phyloP scores from a whole-genome alignment of 2,888 invertebrate genomes.

The Drosophila pseudotakahashii region DNA sequence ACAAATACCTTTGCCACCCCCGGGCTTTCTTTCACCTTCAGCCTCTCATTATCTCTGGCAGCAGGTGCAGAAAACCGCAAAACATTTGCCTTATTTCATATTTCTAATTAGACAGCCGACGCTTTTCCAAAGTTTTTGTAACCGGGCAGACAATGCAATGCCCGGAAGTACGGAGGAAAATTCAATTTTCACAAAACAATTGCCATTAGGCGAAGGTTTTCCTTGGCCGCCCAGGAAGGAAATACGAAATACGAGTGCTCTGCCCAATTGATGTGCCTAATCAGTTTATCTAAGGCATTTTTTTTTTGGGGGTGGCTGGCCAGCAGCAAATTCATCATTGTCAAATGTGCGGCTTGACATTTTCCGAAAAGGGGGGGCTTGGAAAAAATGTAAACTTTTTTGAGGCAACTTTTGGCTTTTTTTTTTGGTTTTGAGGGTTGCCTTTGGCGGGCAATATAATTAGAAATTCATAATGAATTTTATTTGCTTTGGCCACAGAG shows the following conservation, averaged over 20 bases:
- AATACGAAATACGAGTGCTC: conserved; percentile 38
- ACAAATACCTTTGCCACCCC: conserved; percentile 69
- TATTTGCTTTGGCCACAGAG: conserved; percentile 75
- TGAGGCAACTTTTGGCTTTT: conserved; percentile 49
- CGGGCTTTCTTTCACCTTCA: conserved; percentile 44
- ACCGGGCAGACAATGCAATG: conserved; percentile 48
- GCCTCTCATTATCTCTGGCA: conserved; percentile 72
- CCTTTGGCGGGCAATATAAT: conserved; percentile 63
- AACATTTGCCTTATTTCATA: conserved; percentile 67
- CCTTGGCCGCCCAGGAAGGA: conserved; percentile 14
- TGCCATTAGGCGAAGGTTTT: conserved; percentile 56
- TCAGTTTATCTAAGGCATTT: conserved; percentile 72
- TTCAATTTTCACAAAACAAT: conserved; percentile 77
- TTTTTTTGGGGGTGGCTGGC: conserved; percentile 53
- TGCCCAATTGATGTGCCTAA: conserved; percentile 78
- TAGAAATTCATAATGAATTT: conserved; percentile 82
- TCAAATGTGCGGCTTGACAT: conserved; percentile 75
- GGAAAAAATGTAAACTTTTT: conserved; percentile 62
- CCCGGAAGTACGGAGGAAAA: conserved; percentile 64
- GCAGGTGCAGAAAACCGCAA: conserved; percentile 74
- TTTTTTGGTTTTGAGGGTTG: conserved; percentile 28
- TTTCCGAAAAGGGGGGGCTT: conserved; percentile 44
- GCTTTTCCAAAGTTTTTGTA: conserved; percentile 11
- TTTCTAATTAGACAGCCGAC: conserved; percentile 72
- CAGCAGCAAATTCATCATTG: conserved; percentile 73